A percentile compares a stretch with the other conserved stretches of the same genome.
phyloP scores from a whole-genome alignment of 2,113 vertebrate species.

The Apodemus sylvaticus region DNA sequence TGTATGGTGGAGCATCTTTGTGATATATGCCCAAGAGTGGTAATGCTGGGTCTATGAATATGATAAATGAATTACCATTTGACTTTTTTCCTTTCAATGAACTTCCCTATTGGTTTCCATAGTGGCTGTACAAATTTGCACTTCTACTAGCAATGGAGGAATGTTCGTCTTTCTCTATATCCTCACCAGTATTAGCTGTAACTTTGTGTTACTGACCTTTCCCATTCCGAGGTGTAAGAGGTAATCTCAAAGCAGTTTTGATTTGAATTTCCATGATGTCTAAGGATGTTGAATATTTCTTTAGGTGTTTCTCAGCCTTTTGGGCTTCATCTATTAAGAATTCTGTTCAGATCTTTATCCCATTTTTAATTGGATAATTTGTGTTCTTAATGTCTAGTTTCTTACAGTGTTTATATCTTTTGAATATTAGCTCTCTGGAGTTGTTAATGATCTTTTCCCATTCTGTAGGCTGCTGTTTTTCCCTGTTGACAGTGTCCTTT shows the following conservation, averaged over 20 bases:
- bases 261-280: too few species aligned
- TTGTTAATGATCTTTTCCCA: background rate
- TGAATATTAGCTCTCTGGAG: background rate
- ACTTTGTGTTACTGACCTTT: background rate
- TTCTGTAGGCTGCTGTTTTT: background rate
- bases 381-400: background rate
- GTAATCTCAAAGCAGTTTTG: too few species aligned
- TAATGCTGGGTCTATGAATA: too few species aligned
- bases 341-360: background rate
- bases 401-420: background rate
- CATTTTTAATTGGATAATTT: background rate
- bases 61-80: too few species aligned
- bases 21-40: too few species aligned
- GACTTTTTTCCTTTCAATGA: too few species aligned
- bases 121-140: too few species aligned
- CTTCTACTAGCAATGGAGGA: background rate
- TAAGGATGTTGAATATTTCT: background rate
- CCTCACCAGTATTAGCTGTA: background rate
- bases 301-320: background rate
- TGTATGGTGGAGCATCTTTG: too few species aligned
- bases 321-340: background rate
- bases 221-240: background rate
- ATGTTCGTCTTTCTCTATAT: background rate
- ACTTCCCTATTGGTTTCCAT: too few species aligned
- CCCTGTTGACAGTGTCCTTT: background rate